phyloP scores from a whole-genome alignment of 2,113 vertebrate species.

The Columba livia region DNA sequence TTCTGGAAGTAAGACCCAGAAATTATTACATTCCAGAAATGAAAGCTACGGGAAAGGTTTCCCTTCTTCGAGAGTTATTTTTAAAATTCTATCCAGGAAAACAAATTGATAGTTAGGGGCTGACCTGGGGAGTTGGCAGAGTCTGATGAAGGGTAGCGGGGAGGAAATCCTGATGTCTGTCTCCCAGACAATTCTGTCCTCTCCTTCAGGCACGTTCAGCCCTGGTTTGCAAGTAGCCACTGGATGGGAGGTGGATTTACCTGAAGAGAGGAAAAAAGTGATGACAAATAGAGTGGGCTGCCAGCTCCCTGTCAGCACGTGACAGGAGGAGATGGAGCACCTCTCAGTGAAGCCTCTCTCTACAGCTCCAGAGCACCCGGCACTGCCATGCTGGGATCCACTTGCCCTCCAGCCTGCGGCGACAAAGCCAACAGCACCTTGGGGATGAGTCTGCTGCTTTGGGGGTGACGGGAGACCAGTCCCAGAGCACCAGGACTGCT shows the following conservation, averaged over 20 bases:
- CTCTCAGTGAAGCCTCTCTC: background rate
- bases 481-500: background rate
- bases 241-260: background rate
- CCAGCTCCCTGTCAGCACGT: background rate
- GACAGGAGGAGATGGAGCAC: background rate
- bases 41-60: background rate
- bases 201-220: background rate
- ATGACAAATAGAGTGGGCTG: background rate
- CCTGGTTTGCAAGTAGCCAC: background rate
- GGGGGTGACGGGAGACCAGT: background rate
- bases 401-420: background rate
- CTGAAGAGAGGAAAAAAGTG: background rate
- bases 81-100: background rate
- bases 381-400: background rate
- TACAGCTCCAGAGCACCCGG: background rate
- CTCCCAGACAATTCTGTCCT: background rate
- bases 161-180: background rate
- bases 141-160: background rate
- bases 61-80: background rate
- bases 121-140: background rate
- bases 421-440: background rate
- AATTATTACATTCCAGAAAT: background rate
- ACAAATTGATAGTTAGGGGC: background rate
- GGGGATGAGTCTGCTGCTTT: background rate
- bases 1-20: background rate